Base-by-base conservation (phyloP, 2,113 vertebrate species). In the Brachyistius frenatus region DNA sequence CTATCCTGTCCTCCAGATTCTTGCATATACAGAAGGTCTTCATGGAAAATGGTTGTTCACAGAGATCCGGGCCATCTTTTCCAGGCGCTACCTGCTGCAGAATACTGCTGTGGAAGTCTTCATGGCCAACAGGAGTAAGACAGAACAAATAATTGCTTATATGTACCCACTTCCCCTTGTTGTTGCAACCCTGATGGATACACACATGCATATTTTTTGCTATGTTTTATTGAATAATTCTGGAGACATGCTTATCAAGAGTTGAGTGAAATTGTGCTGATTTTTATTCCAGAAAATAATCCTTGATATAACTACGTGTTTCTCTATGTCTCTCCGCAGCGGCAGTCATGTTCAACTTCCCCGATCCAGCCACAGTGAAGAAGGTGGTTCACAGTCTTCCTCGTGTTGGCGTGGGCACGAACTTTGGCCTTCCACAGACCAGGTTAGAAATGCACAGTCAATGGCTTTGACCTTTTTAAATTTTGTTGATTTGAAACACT, bases 1-100 rank as follows among this genome's bases (percentile, higher is more conserved):
- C 30, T 70, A 3, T 68, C 1, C 5, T 78, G 30, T 56, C 35
- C 50, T 66, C 8, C 88, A 99, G 98, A 96, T 99, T 86, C 89
- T 99, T 78, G 93, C 95, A 10, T 99, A 98, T 66, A 98, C 97
- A 0, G 98, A 99, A 80, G 97, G 98, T n/a, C 94, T 99, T 16
- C 98, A 99, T 84, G 98, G 98, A 66, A 99, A 99, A 95, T 99
- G 98, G 98, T 93, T 98, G 53, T 99, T 99, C 87, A 96, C 96
- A 16, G 98, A 99, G 93, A 97, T 99, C 81, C 95, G 97, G 0
- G 93, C 97, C 0, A 53, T 99, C 90, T 98, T 99, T 93, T 99
- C 97, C 74, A 95, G 98, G 37, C 97, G 97, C 75, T 99, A 97
- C 78, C 96, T 99, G 55, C 94, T 99, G 78, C 98, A 99, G 87